Conservation (phyloP, 1,140 invertebrate species). For the Papilio xuthus region DNA sequence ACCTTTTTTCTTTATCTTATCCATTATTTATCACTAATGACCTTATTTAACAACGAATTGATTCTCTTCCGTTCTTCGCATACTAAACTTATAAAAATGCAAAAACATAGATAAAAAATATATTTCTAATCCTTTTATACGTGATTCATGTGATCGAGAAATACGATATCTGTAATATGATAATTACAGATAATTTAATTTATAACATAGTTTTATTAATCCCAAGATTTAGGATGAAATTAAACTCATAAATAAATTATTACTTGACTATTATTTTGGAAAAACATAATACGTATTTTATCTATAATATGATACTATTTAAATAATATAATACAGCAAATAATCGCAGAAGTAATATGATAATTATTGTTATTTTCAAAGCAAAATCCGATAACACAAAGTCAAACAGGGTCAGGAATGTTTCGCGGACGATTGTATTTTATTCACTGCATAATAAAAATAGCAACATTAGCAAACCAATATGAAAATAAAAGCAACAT, state of each 20-base stretch:
- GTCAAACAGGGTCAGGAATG: conserved; percentile 7
- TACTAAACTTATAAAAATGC: neutral
- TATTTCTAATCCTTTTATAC: conserved; percentile 14
- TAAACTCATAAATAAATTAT: neutral
- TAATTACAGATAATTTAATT: conserved; percentile 18
- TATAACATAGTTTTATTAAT: too few relatives aligned
- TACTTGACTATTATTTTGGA: neutral
- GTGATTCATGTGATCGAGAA: neutral
- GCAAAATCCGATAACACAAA: conserved; percentile 8
- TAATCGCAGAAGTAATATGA: neutral
- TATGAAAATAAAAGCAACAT: neutral
- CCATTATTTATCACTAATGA: neutral
- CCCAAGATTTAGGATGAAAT: neutral
- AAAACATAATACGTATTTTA: too few relatives aligned
- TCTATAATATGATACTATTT: neutral
- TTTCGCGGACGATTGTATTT: neutral
- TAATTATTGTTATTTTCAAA: neutral
- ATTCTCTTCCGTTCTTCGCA: conserved; percentile 11
- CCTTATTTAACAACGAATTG: conserved; percentile 12
- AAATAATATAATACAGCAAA: neutral
- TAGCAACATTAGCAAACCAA: neutral
- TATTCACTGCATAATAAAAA: conserved; percentile 2
- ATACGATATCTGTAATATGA: neutral
- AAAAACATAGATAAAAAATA: neutral
- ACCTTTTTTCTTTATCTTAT: conserved; percentile 18